These are phyloP conservation scores for Pantherophis vulpinus DNA, from an alignment of 2,797 vertebrate genomes.

Conservation along the genomic window DNA sequence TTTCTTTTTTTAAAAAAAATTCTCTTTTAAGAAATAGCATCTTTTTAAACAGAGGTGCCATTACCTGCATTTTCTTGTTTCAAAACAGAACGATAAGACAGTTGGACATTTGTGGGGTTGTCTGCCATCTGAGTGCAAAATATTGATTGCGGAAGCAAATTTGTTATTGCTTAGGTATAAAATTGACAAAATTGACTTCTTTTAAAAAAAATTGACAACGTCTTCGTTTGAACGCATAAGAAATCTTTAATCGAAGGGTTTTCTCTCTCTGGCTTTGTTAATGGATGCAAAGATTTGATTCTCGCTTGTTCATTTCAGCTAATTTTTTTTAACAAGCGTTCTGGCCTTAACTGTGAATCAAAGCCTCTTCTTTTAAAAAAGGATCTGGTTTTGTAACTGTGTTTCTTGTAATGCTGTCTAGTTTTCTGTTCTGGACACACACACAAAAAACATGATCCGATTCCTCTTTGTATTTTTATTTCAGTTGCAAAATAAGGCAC, in stretches of 20 bases:
- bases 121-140: neutral
- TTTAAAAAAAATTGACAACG: slow-evolving; percentile 23
- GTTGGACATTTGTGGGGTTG: slow-evolving; percentile 1
- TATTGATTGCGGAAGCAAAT: neutral
- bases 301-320: slow-evolving; percentile 1
- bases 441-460: slow-evolving; percentile 25
- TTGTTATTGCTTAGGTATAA: slow-evolving; percentile 6
- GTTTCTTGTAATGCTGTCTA: slow-evolving; percentile 47
- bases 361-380: neutral
- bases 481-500: neutral
- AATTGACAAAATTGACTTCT: slow-evolving; percentile 22
- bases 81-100: neutral
- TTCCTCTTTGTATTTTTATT: slow-evolving; percentile 50
- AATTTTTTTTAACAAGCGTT: neutral
- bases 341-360: neutral
- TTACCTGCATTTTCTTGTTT: neutral
- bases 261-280: slow-evolving; percentile 9
- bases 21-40: neutral
- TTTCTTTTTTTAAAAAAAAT: neutral
- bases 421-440: slow-evolving; percentile 42
- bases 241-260: neutral
- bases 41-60: neutral
- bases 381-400: neutral
- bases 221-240: slow-evolving; percentile 22
- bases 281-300: neutral